phyloP scores from a whole-genome alignment of 2,888 invertebrate genomes.

The Ferrisia virgata region DNA sequence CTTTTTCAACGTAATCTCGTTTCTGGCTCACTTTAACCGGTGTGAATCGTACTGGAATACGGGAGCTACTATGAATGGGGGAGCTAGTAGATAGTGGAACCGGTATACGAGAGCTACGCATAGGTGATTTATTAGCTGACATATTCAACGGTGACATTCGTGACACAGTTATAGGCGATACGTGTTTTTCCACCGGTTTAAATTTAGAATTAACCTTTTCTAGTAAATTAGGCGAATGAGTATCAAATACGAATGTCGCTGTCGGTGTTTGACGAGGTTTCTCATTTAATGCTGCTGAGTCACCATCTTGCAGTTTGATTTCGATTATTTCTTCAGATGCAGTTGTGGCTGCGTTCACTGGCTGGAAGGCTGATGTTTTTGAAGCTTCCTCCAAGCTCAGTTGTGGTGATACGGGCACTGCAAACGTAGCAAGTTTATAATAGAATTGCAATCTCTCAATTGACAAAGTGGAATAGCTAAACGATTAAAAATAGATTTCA shows the following conservation, averaged over 20 bases:
- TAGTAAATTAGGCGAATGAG: neutral
- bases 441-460: neutral
- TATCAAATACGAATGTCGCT: neutral
- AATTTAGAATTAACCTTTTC: neutral
- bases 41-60: neutral
- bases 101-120: neutral
- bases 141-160: neutral
- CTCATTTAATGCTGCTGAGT: neutral
- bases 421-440: neutral
- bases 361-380: neutral
- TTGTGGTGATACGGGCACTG: neutral
- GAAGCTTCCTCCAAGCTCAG: neutral
- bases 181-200: neutral
- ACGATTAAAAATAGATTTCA: too few relatives aligned
- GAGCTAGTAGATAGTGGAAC: conserved; percentile 9
- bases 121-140: neutral
- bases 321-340: neutral
- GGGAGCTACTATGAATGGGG: neutral
- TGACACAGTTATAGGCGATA: neutral
- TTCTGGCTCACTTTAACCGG: neutral
- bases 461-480: too few relatives aligned
- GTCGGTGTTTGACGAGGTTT: neutral
- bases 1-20: conserved; percentile 3
- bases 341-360: neutral
- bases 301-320: neutral